Base-by-base conservation (phyloP, 1,140 invertebrate species). In the Euschistus heros region DNA sequence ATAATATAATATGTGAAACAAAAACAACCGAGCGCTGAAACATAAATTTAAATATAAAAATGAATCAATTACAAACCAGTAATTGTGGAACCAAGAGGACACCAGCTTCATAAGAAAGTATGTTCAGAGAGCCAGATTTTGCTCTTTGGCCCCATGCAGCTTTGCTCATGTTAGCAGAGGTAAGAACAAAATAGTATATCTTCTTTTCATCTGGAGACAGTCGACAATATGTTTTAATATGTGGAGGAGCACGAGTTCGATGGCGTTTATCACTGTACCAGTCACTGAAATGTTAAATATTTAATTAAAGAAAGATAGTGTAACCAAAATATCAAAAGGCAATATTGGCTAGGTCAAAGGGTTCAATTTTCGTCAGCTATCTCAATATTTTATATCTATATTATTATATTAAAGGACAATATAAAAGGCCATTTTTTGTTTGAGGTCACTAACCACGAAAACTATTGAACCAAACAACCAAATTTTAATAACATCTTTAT, bases 111-210 rank as follows among this genome's bases (percentile, higher is more conserved):
- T 94, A 97, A 52, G 89, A 95, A 20, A 70, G 59, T 22, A 70
- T 70, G 73, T 88, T 82, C 2, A 94, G 86, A 65, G 78, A 72
- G 46, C 76, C 76, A 54, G 81, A 79, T 70, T 88, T 89, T 67
- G 85, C 86, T 22, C 83, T 72, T 18, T 76, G 80, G 64, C 94
- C 94, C 94, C 94, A 98, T 0, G 94, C 94, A 18, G 93, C 91
- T 79, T 96, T 97, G 15, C 93, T 97, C 8, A 97, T 75, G 78
- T 98, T 98, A 0, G 90, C 91, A 70, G 92, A 96, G 0, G 93
- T 95, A 0, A 97, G 76, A 0, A 94, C 76, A 73, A 92, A 94
- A 85, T 88, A 92, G 67, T 84, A 85, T 67, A 84, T 80, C 73
- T 81, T 76, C 59, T 77, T 77, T 54, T 76, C 72, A 77, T 81